Evolutionary conservation across 2,888 invertebrate genomes (phyloP).

Genomic region (Pandemis cinnamomeana): DNA sequence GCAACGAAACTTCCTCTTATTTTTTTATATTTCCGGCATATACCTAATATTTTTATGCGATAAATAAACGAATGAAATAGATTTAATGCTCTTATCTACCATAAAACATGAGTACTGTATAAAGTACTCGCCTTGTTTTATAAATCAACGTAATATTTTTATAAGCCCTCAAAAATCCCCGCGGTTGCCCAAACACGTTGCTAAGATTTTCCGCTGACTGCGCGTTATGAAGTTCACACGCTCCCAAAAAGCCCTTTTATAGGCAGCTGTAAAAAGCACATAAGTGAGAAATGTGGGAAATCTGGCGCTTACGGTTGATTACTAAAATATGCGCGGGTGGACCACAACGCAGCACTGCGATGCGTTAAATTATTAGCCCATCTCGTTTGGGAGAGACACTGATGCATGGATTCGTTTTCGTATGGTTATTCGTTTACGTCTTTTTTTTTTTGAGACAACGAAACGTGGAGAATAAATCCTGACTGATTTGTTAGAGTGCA

Average conservation of each 20-base stretch:
- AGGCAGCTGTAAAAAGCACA: slow-evolving; percentile 34
- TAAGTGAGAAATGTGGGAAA: slow-evolving; percentile 20
- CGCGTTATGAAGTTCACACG: slow-evolving; percentile 19
- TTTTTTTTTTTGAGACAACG: slow-evolving; percentile 32
- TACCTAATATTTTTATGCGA: no score
- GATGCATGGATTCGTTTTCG: slow-evolving; percentile 44
- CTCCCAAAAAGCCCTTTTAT: slow-evolving; percentile 29
- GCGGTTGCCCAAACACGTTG: slow-evolving; percentile 5
- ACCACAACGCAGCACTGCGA: slow-evolving; percentile 40
- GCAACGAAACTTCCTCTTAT: no score
- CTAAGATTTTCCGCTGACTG: slow-evolving; percentile 11
- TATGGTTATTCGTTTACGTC: slow-evolving; percentile 34
- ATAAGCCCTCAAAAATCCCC: neutral
- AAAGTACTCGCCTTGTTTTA: neutral
- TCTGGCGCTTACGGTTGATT: slow-evolving; percentile 50
- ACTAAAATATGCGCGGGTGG: slow-evolving; percentile 55
- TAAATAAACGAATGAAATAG: no score
- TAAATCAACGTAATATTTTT: neutral
- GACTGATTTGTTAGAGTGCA: slow-evolving; percentile 1
- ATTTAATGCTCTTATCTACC: neutral
- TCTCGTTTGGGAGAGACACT: slow-evolving; percentile 44
- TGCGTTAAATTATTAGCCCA: slow-evolving; percentile 35
- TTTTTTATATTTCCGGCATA: no score
- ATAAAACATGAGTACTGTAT: neutral
- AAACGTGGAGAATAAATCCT: slow-evolving; percentile 6